These are phyloP conservation scores for Odocoileus hemionus DNA, from an alignment of 2,113 vertebrate species.

Conservation along the genomic window DNA sequence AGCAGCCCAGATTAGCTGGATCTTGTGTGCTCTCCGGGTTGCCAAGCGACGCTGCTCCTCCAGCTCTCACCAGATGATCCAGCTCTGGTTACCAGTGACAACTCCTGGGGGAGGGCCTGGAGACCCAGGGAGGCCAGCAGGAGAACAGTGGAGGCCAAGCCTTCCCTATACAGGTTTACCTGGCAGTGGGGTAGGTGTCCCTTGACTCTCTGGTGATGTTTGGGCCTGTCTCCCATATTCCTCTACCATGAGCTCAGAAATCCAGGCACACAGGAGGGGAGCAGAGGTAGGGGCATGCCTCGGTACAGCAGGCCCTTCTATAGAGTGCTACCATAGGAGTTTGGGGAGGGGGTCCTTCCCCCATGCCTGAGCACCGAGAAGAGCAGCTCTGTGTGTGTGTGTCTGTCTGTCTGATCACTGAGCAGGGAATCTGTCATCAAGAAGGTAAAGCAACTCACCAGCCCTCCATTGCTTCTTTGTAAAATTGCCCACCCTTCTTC, in stretches of 20 bases:
- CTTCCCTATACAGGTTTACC: not conserved
- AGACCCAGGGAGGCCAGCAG: not conserved
- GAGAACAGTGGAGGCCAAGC: not conserved
- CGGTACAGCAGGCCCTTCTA: not conserved
- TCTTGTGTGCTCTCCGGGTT: slow-evolving; percentile 26
- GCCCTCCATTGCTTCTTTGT: not conserved
- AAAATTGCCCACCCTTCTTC: not conserved
- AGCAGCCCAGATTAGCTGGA: slow-evolving; percentile 46
- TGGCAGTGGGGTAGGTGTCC: not conserved
- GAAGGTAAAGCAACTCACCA: not conserved
- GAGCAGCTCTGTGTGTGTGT: not conserved
- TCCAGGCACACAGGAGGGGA: not conserved
- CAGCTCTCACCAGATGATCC: not conserved
- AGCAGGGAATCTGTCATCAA: not conserved
- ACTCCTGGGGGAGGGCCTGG: not conserved
- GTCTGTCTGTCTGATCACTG: not conserved
- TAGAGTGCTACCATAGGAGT: not conserved
- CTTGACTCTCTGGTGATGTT: not conserved
- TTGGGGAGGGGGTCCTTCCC: not conserved
- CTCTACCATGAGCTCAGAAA: not conserved
- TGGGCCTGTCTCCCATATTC: not conserved
- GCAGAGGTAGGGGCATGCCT: not conserved
- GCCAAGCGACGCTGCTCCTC: slow-evolving; percentile 43
- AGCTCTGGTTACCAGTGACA: slow-evolving; percentile 56
- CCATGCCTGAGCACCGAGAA: not conserved